phyloP scores from a whole-genome alignment of 2,113 vertebrate species.

The Aplodontia rufa region DNA sequence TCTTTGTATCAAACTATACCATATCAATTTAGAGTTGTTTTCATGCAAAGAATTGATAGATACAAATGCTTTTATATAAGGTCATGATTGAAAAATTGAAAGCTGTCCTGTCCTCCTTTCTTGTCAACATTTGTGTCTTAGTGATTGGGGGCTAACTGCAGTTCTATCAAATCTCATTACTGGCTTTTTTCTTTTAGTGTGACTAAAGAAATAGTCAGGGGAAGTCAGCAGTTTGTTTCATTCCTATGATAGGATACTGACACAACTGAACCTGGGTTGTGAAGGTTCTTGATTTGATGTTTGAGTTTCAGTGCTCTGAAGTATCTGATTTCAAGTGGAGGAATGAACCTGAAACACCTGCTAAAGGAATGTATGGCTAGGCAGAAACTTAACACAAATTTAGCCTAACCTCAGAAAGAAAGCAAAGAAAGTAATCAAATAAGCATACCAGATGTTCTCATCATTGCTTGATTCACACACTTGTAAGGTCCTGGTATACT shows the following conservation, averaged over 20 bases:
- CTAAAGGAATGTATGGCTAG: neutral
- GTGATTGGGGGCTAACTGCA: neutral
- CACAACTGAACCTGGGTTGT: neutral
- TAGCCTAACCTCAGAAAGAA: neutral
- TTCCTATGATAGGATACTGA: neutral
- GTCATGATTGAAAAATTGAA: neutral
- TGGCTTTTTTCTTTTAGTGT: neutral
- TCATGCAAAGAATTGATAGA: neutral
- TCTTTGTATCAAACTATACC: neutral
- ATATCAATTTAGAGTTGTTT: neutral
- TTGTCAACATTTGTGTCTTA: neutral
- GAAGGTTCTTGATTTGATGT: conserved; percentile 14
- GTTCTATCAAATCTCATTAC: neutral
- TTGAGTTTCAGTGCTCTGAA: neutral
- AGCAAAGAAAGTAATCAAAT: conserved; percentile 16
- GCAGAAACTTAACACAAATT: conserved; percentile 20
- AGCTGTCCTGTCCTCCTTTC: no score
- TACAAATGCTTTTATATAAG: neutral
- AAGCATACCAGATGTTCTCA: neutral
- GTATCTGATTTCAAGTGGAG: neutral
- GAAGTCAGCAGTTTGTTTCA: neutral
- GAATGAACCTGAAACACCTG: conserved; percentile 1
- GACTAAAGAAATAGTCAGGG: neutral
- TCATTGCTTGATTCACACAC: neutral
- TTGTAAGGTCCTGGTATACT: neutral